A percentile compares a stretch with the other conserved stretches of the same genome.
These are phyloP conservation scores for Glaucidium brasilianum DNA, from an alignment of 2,113 vertebrate genomes.

Conservation along the genomic window DNA sequence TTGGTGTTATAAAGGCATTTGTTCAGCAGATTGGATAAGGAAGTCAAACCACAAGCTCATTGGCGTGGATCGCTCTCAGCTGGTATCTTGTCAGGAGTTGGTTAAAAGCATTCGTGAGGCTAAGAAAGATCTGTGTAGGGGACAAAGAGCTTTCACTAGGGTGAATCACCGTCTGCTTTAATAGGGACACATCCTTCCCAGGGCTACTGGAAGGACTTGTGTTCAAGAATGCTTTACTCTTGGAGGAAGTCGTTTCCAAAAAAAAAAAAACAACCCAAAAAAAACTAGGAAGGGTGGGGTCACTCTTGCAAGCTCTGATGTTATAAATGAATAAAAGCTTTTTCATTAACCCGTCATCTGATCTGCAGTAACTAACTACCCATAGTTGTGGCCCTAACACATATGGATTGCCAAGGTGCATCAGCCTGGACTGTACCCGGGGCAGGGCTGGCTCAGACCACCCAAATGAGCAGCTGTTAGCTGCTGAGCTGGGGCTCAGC, in stretches of 20 bases:
- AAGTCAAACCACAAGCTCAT: not conserved
- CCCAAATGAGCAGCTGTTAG: rapidly evolving
- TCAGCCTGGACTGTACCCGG: not conserved
- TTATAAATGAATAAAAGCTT: not conserved
- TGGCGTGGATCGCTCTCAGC: not conserved
- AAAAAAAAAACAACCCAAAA: not conserved
- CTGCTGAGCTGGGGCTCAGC: not conserved
- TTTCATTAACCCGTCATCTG: not conserved
- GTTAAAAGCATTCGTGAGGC: not conserved
- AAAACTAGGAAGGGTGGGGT: not conserved
- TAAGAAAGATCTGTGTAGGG: not conserved
- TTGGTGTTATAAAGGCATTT: not conserved
- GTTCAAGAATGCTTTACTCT: constrained; percentile 31
- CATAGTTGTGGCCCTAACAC: not conserved
- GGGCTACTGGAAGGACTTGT: not conserved
- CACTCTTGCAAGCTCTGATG: not conserved
- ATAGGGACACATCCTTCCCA: not conserved
- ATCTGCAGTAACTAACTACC: not conserved
- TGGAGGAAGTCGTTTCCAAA: not conserved
- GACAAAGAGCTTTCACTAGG: not conserved
- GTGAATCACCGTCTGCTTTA: constrained; percentile 18
- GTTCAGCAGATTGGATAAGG: not conserved
- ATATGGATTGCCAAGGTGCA: not conserved
- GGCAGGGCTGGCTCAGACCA: not conserved
- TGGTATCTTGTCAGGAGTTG: not conserved